Conservation (phyloP, 2,113 vertebrate genomes). For the Aepyceros melampus region DNA sequence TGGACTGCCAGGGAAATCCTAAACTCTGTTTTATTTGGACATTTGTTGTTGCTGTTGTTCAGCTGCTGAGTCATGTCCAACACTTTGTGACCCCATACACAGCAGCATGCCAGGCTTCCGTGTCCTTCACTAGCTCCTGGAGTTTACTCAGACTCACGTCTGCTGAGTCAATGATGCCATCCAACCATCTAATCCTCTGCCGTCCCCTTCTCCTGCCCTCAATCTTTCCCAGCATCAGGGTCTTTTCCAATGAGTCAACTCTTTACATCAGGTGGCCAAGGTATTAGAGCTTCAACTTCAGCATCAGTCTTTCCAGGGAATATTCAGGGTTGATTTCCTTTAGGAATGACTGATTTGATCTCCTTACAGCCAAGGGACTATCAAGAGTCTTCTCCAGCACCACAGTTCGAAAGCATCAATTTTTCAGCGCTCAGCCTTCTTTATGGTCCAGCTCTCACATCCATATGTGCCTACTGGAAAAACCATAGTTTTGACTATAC, state of each 20-base stretch:
- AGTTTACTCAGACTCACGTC: not conserved
- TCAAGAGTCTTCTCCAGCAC: not conserved
- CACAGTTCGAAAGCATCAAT: not conserved
- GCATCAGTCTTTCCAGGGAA: not conserved
- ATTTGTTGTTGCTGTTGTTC: not conserved
- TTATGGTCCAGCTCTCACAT: not conserved
- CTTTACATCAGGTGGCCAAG: not conserved
- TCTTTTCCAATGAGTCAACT: not conserved
- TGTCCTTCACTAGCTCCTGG: not conserved
- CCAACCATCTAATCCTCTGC: not conserved
- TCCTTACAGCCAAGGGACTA: not conserved
- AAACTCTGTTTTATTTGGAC: not conserved
- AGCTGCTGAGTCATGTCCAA: not conserved
- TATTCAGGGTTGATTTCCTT: not conserved
- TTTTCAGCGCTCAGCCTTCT: not conserved
- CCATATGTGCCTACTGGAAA: not conserved
- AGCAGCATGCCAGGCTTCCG: not conserved
- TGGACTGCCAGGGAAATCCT: not conserved
- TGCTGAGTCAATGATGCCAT: not conserved
- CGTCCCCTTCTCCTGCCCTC: not conserved
- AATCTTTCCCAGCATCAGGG: not conserved
- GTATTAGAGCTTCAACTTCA: not conserved
- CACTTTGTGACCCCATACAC: not conserved
- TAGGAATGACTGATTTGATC: not conserved
- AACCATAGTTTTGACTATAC: not conserved